Evolutionary conservation across 2,888 invertebrate species (phyloP), one percentile per base, ranked within the genome.

Genomic region (Dichetophora obliterata): DNA sequence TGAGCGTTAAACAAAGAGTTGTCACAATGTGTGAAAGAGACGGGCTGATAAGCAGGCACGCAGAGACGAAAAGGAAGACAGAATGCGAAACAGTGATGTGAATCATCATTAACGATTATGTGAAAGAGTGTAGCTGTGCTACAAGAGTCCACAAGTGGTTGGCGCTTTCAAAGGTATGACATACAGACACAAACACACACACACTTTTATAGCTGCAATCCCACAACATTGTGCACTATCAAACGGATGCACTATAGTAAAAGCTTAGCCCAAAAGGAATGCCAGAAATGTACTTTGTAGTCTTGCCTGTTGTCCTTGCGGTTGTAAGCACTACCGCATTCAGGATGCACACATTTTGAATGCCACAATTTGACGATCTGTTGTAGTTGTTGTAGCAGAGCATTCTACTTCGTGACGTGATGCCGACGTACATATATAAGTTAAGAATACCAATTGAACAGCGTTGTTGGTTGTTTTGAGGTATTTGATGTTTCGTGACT

Each of bases 131-230:
- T n/a, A n/a, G 50, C 9, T 27, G 61, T 61, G 19, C 19, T n/a
- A 9, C 5, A 8, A 34, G 27, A 43, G 43, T 61, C 43, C 34
- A 72, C 72, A 72, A 72, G 72, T 72, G 72, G 72, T 72, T 61
- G 72, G 34, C n/a, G 59, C 43, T 37, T 24, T 72, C 8, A 43
- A 24, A 16, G 14, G 34, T 2, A 43, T n/a, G 65, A 37, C 22
- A 65, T 27, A 6, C 66, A 66, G 31, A 63, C 48, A 66, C 31
- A 27, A 22, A 24, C 59, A 27, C 34, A 63, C n/a, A 11, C 22
- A 66, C 8, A 61, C 31, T 14, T 9, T 5, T 14, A 61, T 61
- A 31, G 11, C 22, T 24, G 27, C 59, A 14, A 59, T 14, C 14
- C 14, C 22, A 59, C 59, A 59, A 70, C 52, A 54, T 34, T 16